These are phyloP conservation scores for Haliaeetus leucogaster DNA, from an alignment of 2,113 vertebrate genomes.

Conservation along the genomic window DNA sequence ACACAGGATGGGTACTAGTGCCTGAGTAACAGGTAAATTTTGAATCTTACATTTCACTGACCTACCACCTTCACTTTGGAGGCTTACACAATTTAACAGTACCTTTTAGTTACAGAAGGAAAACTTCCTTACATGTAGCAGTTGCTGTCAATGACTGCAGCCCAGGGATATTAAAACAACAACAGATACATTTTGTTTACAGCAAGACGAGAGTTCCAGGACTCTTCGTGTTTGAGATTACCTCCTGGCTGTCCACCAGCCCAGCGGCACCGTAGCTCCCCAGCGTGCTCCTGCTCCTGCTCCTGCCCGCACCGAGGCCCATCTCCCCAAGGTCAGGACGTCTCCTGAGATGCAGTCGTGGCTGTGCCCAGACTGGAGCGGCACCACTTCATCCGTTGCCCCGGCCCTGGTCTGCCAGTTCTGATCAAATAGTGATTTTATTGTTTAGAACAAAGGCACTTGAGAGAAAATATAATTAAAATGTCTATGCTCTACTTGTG, in stretches of 20 bases:
- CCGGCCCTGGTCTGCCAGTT: neutral
- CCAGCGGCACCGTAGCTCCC: neutral
- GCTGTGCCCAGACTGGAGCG: neutral
- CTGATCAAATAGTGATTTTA: no score
- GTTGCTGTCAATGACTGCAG: neutral
- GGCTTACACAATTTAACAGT: neutral
- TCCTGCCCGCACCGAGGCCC: accelerated
- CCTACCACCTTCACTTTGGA: neutral
- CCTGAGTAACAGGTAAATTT: accelerated
- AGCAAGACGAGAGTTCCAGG: neutral
- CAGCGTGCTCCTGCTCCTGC: neutral
- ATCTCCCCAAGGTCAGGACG: accelerated
- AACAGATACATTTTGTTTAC: neutral
- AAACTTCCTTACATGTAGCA: neutral
- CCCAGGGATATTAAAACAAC: neutral
- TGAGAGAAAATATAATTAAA: neutral
- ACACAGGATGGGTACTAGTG: neutral
- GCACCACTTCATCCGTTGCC: neutral
- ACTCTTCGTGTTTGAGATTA: neutral
- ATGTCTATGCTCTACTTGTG: neutral
- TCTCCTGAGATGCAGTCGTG: neutral
- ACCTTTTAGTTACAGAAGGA: neutral
- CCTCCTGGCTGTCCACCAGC: neutral
- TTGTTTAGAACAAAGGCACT: neutral
- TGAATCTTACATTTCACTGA: neutral